phyloP scores from a whole-genome alignment of 2,797 vertebrate species.

The Tolypeutes matacus region DNA sequence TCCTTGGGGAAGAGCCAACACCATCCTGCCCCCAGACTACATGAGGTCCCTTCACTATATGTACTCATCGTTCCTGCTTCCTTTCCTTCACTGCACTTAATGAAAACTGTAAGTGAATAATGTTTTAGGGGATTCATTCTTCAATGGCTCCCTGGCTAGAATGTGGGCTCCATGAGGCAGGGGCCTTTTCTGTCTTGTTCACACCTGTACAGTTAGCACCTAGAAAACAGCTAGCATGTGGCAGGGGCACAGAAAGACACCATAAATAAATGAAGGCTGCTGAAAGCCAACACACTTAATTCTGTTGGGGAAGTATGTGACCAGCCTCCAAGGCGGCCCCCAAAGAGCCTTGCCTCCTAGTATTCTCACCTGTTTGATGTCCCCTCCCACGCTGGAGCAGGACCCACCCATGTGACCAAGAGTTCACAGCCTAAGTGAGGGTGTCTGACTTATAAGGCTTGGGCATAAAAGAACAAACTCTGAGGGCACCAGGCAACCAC shows the following conservation, averaged over 20 bases:
- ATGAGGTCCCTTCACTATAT: not conserved
- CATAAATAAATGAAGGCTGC: not conserved
- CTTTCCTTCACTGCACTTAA: not conserved
- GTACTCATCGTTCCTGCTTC: not conserved
- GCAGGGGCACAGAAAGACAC: not conserved
- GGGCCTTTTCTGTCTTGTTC: not conserved
- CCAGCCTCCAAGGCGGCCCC: not conserved
- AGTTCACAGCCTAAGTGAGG: not conserved
- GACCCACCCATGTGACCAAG: not conserved
- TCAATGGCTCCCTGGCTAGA: not conserved
- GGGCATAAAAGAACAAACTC: not conserved
- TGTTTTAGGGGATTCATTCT: not conserved
- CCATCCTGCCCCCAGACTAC: not conserved
- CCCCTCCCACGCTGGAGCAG: not conserved
- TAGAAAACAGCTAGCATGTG: not conserved
- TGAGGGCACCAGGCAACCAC: not conserved
- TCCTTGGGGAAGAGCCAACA: not conserved
- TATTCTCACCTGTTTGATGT: not conserved
- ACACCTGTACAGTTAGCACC: not conserved
- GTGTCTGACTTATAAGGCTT: not conserved
- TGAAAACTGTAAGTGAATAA: not conserved
- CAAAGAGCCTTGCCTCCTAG: not conserved
- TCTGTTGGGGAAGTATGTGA: not conserved
- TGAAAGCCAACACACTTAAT: not conserved
- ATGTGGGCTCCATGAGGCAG: not conserved